phyloP scores from a whole-genome alignment of 2,797 vertebrate species.

The Mus minutoides region DNA sequence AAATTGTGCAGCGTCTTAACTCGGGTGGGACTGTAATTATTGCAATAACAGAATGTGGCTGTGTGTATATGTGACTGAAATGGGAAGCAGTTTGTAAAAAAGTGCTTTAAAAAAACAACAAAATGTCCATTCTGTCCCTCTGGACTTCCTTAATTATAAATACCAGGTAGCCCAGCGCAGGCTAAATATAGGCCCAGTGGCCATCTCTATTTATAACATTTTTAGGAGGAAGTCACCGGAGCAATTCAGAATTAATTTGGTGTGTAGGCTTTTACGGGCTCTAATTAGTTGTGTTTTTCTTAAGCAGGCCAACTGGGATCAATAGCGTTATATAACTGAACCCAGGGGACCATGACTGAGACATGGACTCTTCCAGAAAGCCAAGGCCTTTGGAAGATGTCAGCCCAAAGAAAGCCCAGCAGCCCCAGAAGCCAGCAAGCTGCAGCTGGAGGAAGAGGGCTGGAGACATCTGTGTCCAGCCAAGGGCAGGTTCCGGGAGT shows the following conservation, averaged over 20 bases:
- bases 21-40: constrained; percentile 70
- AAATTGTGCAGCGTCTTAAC: constrained; percentile 62
- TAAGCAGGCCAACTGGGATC: constrained; percentile 69
- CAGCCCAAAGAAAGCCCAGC: constrained; percentile 55
- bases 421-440: accelerated
- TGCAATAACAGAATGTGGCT: constrained; percentile 59
- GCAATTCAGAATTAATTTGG: constrained; percentile 70
- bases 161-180: constrained; percentile 53
- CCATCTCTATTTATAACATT: constrained; percentile 68
- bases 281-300: constrained; percentile 79
- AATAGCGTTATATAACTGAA: constrained; percentile 72
- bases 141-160: constrained; percentile 74
- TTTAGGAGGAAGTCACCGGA: constrained; percentile 72
- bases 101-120: constrained; percentile 67
- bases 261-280: constrained; percentile 74
- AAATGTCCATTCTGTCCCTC: constrained; percentile 56
- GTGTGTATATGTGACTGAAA: constrained; percentile 71
- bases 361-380: not conserved
- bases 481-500: constrained; percentile 67
- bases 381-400: constrained; percentile 4
- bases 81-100: constrained; percentile 65
- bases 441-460: constrained; percentile 53
- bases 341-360: not conserved
- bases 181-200: constrained; percentile 76
- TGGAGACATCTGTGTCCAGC: constrained; percentile 76